These are phyloP conservation scores for Podarcis cretensis DNA, from an alignment of 2,113 vertebrate species.

Conservation along the genomic window DNA sequence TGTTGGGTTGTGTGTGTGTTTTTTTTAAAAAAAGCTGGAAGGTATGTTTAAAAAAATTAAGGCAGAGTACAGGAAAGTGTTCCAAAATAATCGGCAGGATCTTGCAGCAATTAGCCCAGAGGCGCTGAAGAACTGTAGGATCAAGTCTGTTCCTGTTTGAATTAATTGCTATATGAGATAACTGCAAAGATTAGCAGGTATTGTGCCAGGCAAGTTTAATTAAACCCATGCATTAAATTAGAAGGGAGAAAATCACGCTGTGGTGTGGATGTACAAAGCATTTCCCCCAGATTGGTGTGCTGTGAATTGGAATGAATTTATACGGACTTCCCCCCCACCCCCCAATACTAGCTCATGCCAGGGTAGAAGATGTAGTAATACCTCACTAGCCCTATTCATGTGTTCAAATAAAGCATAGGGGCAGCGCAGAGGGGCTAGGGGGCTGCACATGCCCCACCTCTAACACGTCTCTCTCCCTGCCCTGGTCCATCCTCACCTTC, in stretches of 20 bases:
- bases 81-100: slow-evolving; percentile 16
- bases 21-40: slow-evolving; percentile 5
- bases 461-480: no score
- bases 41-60: slow-evolving; percentile 29
- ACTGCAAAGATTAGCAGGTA: slow-evolving; percentile 49
- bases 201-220: slow-evolving; percentile 61
- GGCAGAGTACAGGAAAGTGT: slow-evolving; percentile 11
- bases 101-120: slow-evolving; percentile 31
- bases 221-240: slow-evolving; percentile 47
- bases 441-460: no score
- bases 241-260: slow-evolving; percentile 41
- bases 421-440: no score
- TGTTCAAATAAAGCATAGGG: no score
- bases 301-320: slow-evolving; percentile 18
- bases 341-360: no score
- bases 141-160: slow-evolving; percentile 69
- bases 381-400: no score
- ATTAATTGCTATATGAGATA: slow-evolving; percentile 68
- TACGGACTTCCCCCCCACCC: no score
- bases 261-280: not conserved
- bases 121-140: slow-evolving; percentile 52
- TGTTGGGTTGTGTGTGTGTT: not conserved
- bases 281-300: slow-evolving; percentile 28
- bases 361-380: no score
- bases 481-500: no score